Base-by-base conservation (phyloP, 2,888 invertebrate species). In the Linyphia triangularis region DNA sequence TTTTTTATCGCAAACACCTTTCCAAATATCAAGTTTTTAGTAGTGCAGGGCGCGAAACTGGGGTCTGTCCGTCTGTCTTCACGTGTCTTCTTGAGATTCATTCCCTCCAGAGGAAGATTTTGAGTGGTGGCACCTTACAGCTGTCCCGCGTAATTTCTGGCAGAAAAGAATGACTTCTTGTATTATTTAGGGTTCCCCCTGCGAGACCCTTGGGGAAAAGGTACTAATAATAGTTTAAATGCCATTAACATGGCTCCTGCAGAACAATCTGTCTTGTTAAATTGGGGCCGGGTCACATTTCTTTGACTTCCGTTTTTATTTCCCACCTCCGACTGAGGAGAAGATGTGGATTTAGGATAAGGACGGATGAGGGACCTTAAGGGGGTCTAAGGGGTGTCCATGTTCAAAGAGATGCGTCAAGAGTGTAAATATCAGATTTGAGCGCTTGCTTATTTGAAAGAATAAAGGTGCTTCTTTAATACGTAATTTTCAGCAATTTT, bases 161-260 rank as follows among this genome's bases (percentile, higher is more conserved):
- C n/a, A 19, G 57, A 69, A 37, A 26, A 22, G 75, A 37, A 30
- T 19, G 19, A 37, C 61, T n/a, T 67, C 28, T 82, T 61, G 26
- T 9, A 24, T 24, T 43, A 19, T 24, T 43, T 37, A 10, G 9
- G 63, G 24, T 7, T 63, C 13, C 26, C 40, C 30, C 19, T 75
- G 5, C 59, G 16, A 9, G 26, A 59, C 13, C 30, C 24, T 30
- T 30, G 59, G 57, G 69, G 63, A 28, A 10, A 33, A 16, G 67
- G 57, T 43, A 61, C 86, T 88, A 88, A 75, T 86, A 88, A 81
- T 88, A 88, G 81, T 81, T 88, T 73, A 75, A 81, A 75, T 61
- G 57, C 33, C 69, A 69, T 81, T 81, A 81, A 81, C 81, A 70
- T 77, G 61, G 22, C 69, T 28, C 37, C 59, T 70, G 16, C 28